These are phyloP conservation scores for Tuta absoluta DNA, from an alignment of 2,888 invertebrate species.

Conservation along the genomic window DNA sequence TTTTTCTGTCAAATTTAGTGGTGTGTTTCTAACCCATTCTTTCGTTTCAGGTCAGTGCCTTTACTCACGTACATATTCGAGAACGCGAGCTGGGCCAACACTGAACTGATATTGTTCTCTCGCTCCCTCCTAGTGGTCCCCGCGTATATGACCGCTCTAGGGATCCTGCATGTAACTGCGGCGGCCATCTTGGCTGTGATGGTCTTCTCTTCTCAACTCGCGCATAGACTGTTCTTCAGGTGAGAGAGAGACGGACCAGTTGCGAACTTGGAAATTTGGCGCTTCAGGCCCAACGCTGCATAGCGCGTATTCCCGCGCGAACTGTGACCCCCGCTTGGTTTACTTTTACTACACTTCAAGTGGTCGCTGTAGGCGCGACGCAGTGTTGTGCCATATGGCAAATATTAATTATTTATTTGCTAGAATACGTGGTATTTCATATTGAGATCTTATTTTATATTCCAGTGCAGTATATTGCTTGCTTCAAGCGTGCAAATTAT, in stretches of 20 bases:
- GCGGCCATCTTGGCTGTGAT: constrained; percentile 79
- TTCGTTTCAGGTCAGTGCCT: constrained; percentile 54
- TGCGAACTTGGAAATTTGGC: no score
- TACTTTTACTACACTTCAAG: no score
- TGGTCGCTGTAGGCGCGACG: no score
- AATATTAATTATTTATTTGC: no score
- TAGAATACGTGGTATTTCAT: no score
- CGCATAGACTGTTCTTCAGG: constrained; percentile 85
- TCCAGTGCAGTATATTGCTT: no score
- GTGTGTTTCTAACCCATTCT: not conserved
- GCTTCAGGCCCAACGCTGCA: no score
- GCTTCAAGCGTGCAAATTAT: no score
- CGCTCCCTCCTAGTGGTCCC: constrained; percentile 80
- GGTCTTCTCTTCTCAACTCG: constrained; percentile 85
- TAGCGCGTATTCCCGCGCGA: no score
- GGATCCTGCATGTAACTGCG: constrained; percentile 79
- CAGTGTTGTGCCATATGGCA: no score
- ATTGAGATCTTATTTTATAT: no score
- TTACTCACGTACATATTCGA: constrained; percentile 55
- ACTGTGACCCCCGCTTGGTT: no score
- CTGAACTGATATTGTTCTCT: constrained; percentile 66
- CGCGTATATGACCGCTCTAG: constrained; percentile 83
- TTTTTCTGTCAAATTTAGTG: not conserved
- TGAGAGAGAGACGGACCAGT: constrained; percentile 49
- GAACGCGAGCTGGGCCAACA: constrained; percentile 57